phyloP scores from a whole-genome alignment of 1,140 invertebrate species.

The Drepana arcuata region DNA sequence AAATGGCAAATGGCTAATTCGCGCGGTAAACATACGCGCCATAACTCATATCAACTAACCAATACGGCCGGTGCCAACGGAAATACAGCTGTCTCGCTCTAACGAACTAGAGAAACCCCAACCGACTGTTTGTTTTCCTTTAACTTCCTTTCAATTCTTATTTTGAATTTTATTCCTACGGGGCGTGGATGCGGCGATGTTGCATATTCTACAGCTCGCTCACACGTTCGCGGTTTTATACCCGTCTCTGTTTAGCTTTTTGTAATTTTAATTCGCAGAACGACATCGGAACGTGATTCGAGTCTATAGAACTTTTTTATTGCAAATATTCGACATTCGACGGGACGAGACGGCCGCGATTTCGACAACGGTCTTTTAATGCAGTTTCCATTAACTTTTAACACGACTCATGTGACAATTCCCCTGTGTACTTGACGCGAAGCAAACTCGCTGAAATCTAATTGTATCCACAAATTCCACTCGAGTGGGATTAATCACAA shows the following conservation, averaged over 20 bases:
- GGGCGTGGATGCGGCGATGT: slow-evolving; percentile 57
- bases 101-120: slow-evolving; percentile 57
- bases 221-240: slow-evolving; percentile 23
- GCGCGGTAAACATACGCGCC: slow-evolving; percentile 61
- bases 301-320: slow-evolving; percentile 62
- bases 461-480: no score
- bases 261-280: slow-evolving; percentile 71
- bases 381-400: no score
- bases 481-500: no score
- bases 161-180: slow-evolving; percentile 67
- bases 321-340: slow-evolving; percentile 56
- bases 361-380: slow-evolving; percentile 45
- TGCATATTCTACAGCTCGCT: slow-evolving; percentile 52
- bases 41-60: slow-evolving; percentile 65
- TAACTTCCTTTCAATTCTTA: slow-evolving; percentile 66
- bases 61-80: slow-evolving; percentile 31
- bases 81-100: slow-evolving; percentile 43
- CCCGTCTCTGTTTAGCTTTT: slow-evolving; percentile 56
- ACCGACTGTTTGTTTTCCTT: slow-evolving; percentile 57
- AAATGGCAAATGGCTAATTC: slow-evolving; percentile 66
- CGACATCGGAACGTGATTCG: slow-evolving; percentile 63
- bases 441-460: no score
- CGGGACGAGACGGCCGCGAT: slow-evolving; percentile 32
- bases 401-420: no score
- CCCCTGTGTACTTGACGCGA: no score